Evolutionary conservation across 2,113 vertebrate genomes (phyloP).

Genomic region (Panthera leo): DNA sequence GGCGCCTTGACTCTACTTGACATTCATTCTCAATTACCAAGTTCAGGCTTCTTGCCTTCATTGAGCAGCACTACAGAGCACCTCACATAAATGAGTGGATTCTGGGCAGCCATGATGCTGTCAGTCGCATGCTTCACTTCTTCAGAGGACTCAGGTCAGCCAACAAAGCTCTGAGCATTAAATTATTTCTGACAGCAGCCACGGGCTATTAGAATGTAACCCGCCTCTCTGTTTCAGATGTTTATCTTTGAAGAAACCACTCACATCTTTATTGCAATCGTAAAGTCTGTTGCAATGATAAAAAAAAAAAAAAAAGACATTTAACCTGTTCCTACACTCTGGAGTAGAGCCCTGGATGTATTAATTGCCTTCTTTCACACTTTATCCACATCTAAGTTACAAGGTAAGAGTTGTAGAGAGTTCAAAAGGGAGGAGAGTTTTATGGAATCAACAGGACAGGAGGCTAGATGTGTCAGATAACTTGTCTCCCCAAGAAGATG

Average conservation of each 20-base stretch:
- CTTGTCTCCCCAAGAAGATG: conserved; percentile 68
- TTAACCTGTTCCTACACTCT: conserved; percentile 74
- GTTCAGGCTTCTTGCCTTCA: conserved; percentile 76
- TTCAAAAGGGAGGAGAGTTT: not conserved
- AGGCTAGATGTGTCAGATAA: not conserved
- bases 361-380: conserved; percentile 53
- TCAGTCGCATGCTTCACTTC: conserved; percentile 64
- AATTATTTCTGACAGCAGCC: conserved; percentile 86
- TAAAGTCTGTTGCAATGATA: conserved; percentile 86
- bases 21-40: conserved; percentile 83
- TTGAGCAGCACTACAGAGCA: conserved; percentile 79
- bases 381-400: conserved; percentile 56
- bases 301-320: conserved; percentile 80
- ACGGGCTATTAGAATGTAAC: conserved; percentile 84
- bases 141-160: conserved; percentile 72
- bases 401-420: conserved; percentile 30
- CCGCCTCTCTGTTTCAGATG: conserved; percentile 82
- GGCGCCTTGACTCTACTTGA: conserved; percentile 83
- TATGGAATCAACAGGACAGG: not conserved
- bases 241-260: conserved; percentile 88
- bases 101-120: conserved; percentile 40
- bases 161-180: conserved; percentile 76
- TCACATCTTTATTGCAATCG: conserved; percentile 87
- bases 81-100: conserved; percentile 77
- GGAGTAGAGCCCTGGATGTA: conserved; percentile 25